Base-by-base conservation (phyloP, 2,113 vertebrate species). In the Cololabis saira region DNA sequence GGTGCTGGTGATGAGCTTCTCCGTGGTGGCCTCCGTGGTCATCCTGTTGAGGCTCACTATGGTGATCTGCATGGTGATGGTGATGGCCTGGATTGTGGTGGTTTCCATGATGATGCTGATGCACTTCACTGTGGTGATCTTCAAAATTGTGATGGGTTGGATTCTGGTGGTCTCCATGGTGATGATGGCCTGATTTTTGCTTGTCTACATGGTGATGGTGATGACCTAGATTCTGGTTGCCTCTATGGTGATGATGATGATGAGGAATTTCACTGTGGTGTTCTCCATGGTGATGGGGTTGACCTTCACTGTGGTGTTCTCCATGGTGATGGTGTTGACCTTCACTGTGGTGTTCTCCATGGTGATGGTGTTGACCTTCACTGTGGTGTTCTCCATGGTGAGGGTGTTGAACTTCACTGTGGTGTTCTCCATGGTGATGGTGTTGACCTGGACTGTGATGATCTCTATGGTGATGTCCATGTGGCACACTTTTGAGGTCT, bases 381-480 rank as follows among this genome's bases (percentile, higher is more conserved):
- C 4, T 55, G 2, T 57, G 44, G 15, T 47, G 24, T 7, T 66
- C n/a, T 18, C 7, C 27, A 19, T 48, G 42, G 4, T 53, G 47
- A 74, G 24, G 50, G 12, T 22, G 40, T 14, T 58, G 50, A 2
- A 0, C 42, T 21, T 19, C 0, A n/a, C 7, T 53, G 16, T 71
- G 50, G 17, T 75, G 67, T 17, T 58, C 50, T 22, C 22, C 59
- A 72, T 52, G 71, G 11, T 63, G 62, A 63, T 45, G 74, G 0
- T 4, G 49, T 24, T 61, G 45, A 5, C 4, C 9, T 40, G 16
- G 2, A 33, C 45, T 42, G 12, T 52, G 45, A 3, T 70, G 69
- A n/a, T 73, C 43, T 18, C 17, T 40, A 52, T 47, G 62, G 22
- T 22, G 61, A 55, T 52, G 49, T 0, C 19, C 12, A 45, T 66